Conservation (phyloP, 2,797 vertebrate genomes). For the Meda fulgida region DNA sequence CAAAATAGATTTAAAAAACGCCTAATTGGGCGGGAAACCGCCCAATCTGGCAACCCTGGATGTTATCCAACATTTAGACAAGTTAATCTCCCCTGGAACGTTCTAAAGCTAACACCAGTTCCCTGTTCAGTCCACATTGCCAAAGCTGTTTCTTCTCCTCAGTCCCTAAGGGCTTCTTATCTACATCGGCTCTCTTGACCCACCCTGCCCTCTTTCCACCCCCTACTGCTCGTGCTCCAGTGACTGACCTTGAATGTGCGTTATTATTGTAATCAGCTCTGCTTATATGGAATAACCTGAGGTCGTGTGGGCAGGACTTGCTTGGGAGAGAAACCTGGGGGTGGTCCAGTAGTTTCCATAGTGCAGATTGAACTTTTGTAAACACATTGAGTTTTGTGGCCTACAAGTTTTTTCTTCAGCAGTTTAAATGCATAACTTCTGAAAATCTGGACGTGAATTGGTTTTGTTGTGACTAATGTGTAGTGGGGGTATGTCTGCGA, state of each 20-base stretch:
- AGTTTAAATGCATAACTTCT: not conserved
- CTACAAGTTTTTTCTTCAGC: not conserved
- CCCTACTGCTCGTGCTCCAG: constrained; percentile 60
- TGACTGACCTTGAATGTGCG: constrained; percentile 79
- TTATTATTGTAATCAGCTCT: constrained; percentile 78
- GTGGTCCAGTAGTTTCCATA: constrained; percentile 41
- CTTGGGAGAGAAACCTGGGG: constrained; percentile 11
- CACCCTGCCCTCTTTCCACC: constrained; percentile 39
- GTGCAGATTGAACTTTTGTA: constrained; percentile 54
- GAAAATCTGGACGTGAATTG: not conserved
- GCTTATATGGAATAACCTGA: constrained; percentile 73
- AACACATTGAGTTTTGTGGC: not conserved
- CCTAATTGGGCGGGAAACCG: no score
- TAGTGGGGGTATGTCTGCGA: no score
- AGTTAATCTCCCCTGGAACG: constrained; percentile 30
- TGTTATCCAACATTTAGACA: constrained; percentile 19
- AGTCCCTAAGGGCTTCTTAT: constrained; percentile 16
- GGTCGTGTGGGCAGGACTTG: constrained; percentile 61
- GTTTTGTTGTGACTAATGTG: not conserved
- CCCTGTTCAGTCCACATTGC: constrained; percentile 20
- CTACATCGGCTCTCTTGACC: constrained; percentile 3
- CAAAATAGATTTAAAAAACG: no score
- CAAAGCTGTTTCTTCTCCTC: constrained; percentile 13
- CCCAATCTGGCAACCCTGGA: not conserved
- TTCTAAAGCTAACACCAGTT: constrained; percentile 8